A percentile compares a stretch with the other conserved stretches of the same genome.
Conservation (phyloP, 2,797 vertebrate species). For the Galago senegalensis region DNA sequence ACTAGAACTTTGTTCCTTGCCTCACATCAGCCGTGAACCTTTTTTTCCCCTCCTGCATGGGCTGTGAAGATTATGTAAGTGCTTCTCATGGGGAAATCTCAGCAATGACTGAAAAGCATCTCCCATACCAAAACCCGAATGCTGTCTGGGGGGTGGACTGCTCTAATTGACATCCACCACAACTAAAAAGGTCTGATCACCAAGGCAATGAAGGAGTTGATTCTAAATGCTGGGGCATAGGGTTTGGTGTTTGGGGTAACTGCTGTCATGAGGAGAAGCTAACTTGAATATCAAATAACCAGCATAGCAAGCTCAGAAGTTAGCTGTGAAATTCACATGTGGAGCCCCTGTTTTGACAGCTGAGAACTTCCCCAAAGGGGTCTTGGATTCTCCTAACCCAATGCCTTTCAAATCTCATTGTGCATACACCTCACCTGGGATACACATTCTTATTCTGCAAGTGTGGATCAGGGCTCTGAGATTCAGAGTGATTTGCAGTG, state of each 20-base stretch:
- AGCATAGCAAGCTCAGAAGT: slow-evolving; percentile 90
- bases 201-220: slow-evolving; percentile 92
- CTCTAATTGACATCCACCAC: slow-evolving; percentile 91
- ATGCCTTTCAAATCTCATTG: background rate
- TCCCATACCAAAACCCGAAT: slow-evolving; percentile 93
- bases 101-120: slow-evolving; percentile 92
- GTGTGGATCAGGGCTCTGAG: background rate
- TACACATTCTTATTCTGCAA: background rate
- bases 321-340: slow-evolving; percentile 87
- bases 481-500: background rate
- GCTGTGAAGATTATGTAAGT: slow-evolving; percentile 85
- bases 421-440: background rate
- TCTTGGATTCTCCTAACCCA: slow-evolving; percentile 81
- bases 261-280: slow-evolving; percentile 93
- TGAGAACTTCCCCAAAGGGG: slow-evolving; percentile 89
- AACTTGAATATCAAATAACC: slow-evolving; percentile 91
- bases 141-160: slow-evolving; percentile 90
- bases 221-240: slow-evolving; percentile 93
- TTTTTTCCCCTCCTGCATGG: slow-evolving; percentile 68
- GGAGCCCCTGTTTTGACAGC: slow-evolving; percentile 85
- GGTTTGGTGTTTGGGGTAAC: slow-evolving; percentile 92
- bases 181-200: slow-evolving; percentile 92
- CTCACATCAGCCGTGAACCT: background rate
- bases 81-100: slow-evolving; percentile 91
- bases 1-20: slow-evolving; percentile 62